Percentiles rank a stretch among this genome's conserved stretches.
These are phyloP conservation scores for Ernsta delagoae DNA, from an alignment of 2,888 invertebrate species.

Conservation along the genomic window DNA sequence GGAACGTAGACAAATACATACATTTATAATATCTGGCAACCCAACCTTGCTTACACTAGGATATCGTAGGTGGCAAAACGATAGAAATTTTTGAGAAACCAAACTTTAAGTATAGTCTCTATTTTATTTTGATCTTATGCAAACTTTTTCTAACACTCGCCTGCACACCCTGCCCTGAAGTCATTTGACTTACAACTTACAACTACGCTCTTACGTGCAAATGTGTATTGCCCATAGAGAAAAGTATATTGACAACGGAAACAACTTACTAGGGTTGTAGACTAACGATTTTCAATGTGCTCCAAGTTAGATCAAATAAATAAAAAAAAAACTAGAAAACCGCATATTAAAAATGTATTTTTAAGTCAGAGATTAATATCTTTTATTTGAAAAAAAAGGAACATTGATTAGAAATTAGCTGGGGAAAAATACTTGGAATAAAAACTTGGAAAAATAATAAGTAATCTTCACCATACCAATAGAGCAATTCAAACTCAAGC, in stretches of 20 bases:
- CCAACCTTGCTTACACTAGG: slow-evolving; percentile 44
- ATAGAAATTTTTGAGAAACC: slow-evolving; percentile 51
- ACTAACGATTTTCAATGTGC: too few relatives aligned
- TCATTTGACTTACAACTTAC: neutral
- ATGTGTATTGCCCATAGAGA: too few relatives aligned
- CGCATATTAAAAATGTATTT: too few relatives aligned
- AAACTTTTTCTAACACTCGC: slow-evolving; percentile 7
- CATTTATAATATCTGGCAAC: slow-evolving; percentile 32
- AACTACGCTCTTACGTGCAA: neutral
- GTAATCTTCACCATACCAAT: neutral
- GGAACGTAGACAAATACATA: too few relatives aligned
- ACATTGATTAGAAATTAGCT: too few relatives aligned
- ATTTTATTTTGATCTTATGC: neutral
- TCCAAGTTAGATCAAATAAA: too few relatives aligned
- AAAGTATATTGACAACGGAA: too few relatives aligned
- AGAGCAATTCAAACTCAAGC: slow-evolving; percentile 12
- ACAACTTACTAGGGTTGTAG: too few relatives aligned
- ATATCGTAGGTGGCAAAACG: slow-evolving; percentile 58
- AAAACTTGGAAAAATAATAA: too few relatives aligned
- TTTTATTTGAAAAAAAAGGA: neutral
- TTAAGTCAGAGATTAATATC: too few relatives aligned
- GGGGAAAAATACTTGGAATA: too few relatives aligned
- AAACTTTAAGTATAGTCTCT: slow-evolving; percentile 33
- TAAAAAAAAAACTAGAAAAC: too few relatives aligned
- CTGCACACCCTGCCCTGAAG: neutral